A percentile compares a stretch with the other conserved stretches of the same genome.
These are phyloP conservation scores for Xiphophorus hellerii DNA, from an alignment of 2,113 vertebrate species.

Conservation along the genomic window DNA sequence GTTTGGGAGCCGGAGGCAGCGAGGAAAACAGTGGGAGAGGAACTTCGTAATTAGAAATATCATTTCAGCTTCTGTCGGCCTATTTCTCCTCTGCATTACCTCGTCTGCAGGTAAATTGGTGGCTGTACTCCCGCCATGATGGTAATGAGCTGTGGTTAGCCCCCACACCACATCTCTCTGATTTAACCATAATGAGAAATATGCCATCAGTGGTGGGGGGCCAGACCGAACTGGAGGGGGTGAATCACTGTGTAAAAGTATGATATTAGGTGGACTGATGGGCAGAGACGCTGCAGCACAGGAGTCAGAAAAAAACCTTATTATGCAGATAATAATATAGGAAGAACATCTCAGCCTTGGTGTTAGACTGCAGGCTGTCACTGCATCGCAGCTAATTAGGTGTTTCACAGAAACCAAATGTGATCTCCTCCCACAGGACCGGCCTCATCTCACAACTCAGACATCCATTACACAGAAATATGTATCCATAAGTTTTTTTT, in stretches of 20 bases:
- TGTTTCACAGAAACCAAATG: constrained; percentile 27
- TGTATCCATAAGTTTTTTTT: constrained; percentile 2
- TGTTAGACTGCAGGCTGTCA: constrained; percentile 25
- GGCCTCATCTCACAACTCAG: constrained; percentile 17
- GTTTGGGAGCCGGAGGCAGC: constrained; percentile 59
- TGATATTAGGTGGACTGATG: constrained; percentile 67
- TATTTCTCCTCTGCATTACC: constrained; percentile 73
- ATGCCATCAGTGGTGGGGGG: constrained; percentile 66
- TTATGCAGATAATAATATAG: constrained; percentile 65
- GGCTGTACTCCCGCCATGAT: constrained; percentile 67
- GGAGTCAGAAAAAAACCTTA: constrained; percentile 38
- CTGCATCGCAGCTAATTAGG: constrained; percentile 45
- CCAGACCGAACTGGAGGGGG: constrained; percentile 57
- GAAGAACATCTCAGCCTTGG: constrained; percentile 42
- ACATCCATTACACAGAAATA: constrained; percentile 26
- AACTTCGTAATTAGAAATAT: constrained; percentile 79
- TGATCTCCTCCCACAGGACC: constrained; percentile 43
- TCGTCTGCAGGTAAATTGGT: constrained; percentile 73
- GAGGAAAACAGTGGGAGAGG: constrained; percentile 46
- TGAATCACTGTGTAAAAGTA: constrained; percentile 56
- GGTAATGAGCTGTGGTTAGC: constrained; percentile 77
- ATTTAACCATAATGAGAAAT: constrained; percentile 80
- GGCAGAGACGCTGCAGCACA: constrained; percentile 34
- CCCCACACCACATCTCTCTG: constrained; percentile 73
- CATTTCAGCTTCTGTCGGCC: constrained; percentile 69